phyloP scores from a whole-genome alignment of 2,113 vertebrate species.

The Eolophus roseicapilla region DNA sequence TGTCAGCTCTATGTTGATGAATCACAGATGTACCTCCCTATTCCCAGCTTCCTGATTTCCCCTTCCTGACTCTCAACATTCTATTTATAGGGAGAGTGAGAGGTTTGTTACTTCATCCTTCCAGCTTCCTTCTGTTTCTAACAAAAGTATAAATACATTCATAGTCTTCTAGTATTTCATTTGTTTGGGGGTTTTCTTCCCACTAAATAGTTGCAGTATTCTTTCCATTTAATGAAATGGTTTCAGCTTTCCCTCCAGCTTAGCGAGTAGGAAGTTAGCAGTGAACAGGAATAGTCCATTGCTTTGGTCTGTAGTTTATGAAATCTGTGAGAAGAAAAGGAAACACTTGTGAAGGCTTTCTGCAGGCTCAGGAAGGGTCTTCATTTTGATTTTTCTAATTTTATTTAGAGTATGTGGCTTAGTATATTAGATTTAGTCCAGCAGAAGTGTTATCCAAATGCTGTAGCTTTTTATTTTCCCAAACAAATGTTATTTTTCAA shows the following conservation, averaged over 20 bases:
- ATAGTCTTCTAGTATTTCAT: neutral
- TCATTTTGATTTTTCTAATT: neutral
- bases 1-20: neutral
- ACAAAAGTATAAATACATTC: neutral
- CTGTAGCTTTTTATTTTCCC: neutral
- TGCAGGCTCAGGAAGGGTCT: neutral
- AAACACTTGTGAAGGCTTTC: neutral
- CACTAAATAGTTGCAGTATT: neutral
- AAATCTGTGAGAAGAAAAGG: neutral
- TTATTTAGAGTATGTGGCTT: neutral
- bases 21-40: neutral
- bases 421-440: neutral
- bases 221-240: neutral
- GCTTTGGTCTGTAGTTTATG: neutral
- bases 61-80: neutral
- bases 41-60: neutral
- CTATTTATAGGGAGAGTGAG: neutral
- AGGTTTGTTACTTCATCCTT: neutral
- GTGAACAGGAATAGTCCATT: neutral
- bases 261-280: conserved; percentile 25
- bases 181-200: neutral
- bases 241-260: conserved; percentile 19
- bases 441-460: neutral
- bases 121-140: neutral
- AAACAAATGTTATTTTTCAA: neutral